Percentiles rank a stretch among this genome's conserved stretches.
Conservation (phyloP, 2,113 vertebrate genomes). For the Trochalopteron elliotii region DNA sequence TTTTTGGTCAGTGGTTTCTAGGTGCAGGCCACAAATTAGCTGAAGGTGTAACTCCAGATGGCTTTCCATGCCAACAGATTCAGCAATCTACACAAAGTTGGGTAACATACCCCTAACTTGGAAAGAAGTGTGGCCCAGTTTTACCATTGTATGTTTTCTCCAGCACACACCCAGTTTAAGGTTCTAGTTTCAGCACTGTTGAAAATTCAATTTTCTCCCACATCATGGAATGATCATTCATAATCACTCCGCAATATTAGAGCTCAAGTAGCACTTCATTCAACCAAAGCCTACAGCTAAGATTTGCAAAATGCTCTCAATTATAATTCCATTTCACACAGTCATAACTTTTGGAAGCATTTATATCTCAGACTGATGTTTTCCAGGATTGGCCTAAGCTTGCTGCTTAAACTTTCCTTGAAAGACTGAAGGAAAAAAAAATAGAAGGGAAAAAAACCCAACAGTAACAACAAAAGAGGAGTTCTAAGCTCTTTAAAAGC, state of each 20-base stretch:
- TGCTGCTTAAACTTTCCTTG: background rate
- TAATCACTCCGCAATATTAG: background rate
- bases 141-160: background rate
- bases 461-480: background rate
- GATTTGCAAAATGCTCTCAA: constrained; percentile 14
- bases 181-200: background rate
- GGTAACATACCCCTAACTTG: background rate
- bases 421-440: background rate
- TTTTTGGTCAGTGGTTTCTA: background rate
- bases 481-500: background rate
- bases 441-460: background rate
- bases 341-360: constrained; percentile 15
- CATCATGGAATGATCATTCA: background rate
- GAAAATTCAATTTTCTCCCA: background rate
- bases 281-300: background rate
- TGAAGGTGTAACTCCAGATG: background rate
- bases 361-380: constrained; percentile 16
- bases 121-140: background rate
- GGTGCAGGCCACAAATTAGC: background rate
- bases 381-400: background rate
- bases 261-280: background rate
- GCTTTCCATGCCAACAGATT: background rate
- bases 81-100: background rate
- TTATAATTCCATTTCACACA: constrained; percentile 33
- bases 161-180: background rate